phyloP scores from a whole-genome alignment of 1,140 invertebrate genomes.

The Scaptodrosophila lebanonensis region DNA sequence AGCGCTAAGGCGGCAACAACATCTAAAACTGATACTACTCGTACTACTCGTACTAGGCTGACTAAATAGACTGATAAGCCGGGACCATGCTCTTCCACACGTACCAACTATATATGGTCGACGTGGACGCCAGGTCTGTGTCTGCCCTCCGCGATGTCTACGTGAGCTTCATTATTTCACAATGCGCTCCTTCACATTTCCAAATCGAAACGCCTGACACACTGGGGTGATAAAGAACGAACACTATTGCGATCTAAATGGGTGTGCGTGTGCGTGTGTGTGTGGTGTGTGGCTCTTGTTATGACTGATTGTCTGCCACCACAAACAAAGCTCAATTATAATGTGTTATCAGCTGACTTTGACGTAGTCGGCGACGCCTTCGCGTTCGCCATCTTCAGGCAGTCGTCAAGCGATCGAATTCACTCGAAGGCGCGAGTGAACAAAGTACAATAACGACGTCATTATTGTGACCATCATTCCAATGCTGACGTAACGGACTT shows the following conservation, averaged over 20 bases:
- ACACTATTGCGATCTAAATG: too few relatives aligned
- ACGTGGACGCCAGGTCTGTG: background rate
- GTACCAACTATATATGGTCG: constrained; percentile 34
- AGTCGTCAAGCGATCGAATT: constrained; percentile 31
- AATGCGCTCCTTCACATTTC: too few relatives aligned
- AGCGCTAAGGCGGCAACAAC: constrained; percentile 21
- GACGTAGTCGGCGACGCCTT: constrained; percentile 22
- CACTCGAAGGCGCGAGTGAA: constrained; percentile 48
- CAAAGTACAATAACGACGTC: too few relatives aligned
- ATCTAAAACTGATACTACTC: too few relatives aligned
- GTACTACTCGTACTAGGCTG: constrained; percentile 33
- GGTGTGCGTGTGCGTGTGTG: too few relatives aligned
- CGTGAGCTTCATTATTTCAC: constrained; percentile 63
- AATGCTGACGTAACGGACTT: too few relatives aligned
- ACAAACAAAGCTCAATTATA: constrained; percentile 10
- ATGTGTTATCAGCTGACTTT: constrained; percentile 45
- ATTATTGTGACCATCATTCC: too few relatives aligned
- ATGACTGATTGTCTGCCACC: constrained; percentile 65
- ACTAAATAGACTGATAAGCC: constrained; percentile 15
- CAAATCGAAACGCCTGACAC: too few relatives aligned
- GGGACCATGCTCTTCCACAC: constrained; percentile 46
- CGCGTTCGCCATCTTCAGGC: constrained; percentile 31
- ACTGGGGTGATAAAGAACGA: too few relatives aligned
- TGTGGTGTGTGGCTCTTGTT: too few relatives aligned
- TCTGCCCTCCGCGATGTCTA: constrained; percentile 34